Base-by-base conservation (phyloP, 2,888 invertebrate genomes). In the Anagyrus pseudococci region DNA sequence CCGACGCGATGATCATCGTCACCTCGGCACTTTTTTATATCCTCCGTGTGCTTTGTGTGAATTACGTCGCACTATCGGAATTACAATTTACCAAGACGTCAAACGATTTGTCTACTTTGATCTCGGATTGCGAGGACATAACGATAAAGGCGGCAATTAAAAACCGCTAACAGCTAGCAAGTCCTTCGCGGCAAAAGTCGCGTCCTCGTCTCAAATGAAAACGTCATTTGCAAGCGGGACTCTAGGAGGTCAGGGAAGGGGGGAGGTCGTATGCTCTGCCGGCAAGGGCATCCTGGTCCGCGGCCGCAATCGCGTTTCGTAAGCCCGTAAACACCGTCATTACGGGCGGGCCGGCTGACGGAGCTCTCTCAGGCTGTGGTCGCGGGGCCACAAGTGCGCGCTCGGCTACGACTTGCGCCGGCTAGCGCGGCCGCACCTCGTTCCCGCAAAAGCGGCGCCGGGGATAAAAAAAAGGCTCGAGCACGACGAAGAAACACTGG, bases 321-420 rank as follows among this genome's bases (percentile, higher is more conserved):
- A 64, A 59, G 54, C 56, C 57, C 64, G 66, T 68, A 68, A 69
- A 68, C 59, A 58, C 64, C 60, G 64, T 65, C 67, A 59, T 67
- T 65, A 67, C 60, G 65, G 63, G 33, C 60, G 65, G 63, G 33
- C 33, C 17, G n/a, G 46, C 37, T 2, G n/a, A 17, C 29, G 46
- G 22, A 13, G 2, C 46, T 22, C 50, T 10, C 10, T 19, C 19
- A 13, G 20, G 4, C 41, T 53, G 50, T 53, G 33, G 33, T 37
- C 33, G n/a, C n/a, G n/a, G n/a, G n/a, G n/a, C n/a, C n/a, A n/a
- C n/a, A n/a, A n/a, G n/a, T n/a, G n/a, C n/a, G n/a, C n/a, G n/a
- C n/a, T n/a, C n/a, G n/a, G n/a, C n/a, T n/a, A n/a, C 29, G 29
- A 7, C 29, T 29, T 29, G 29, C 10, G 4, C 6, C 29, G 29